Percentiles rank a stretch among this genome's conserved stretches.
These are phyloP conservation scores for human DNA, from an alignment of 2,113 vertebrate genomes.

Conservation along the genomic window GRCh38 chr7:45575501-45576000, in stretches of 20 bases:
- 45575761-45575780: constrained; percentile 27
- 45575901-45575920: background rate
- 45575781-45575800: background rate
- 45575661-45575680: background rate
- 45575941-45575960: background rate
- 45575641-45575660: background rate
- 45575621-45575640: background rate
- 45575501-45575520: background rate
- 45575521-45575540: background rate
- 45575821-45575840: background rate
- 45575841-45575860: background rate
- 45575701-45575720: background rate
- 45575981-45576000: background rate
- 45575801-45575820: background rate
- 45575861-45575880: background rate
- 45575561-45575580: background rate
- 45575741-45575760: background rate
- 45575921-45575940: background rate
- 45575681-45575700: background rate
- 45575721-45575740: background rate
- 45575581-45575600: background rate
- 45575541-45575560: background rate
- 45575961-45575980: background rate
- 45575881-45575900: background rate
- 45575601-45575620: background rate